Percentiles rank a stretch among this genome's conserved stretches.
Conservation (phyloP, 2,888 invertebrate species). For the Epistrophe grossulariae region DNA sequence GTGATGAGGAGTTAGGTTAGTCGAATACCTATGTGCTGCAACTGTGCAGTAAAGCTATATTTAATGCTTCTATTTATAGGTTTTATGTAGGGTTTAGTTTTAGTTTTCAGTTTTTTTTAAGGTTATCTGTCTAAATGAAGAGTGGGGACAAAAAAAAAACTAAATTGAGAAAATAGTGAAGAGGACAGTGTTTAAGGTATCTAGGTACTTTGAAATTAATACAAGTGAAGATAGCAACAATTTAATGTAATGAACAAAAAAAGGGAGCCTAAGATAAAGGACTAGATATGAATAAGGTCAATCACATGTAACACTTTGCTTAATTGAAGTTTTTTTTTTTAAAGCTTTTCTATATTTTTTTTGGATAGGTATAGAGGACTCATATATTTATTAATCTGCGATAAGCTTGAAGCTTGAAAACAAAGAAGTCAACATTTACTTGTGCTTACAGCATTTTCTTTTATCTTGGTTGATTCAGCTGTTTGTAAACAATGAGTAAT, state of each 20-base stretch:
- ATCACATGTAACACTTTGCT: background rate
- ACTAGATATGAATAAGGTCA: background rate
- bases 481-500: too few relatives aligned
- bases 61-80: constrained; percentile 23
- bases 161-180: constrained; percentile 14
- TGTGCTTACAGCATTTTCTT: too few relatives aligned
- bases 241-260: constrained; percentile 10
- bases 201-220: background rate
- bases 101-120: background rate
- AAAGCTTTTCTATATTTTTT: background rate
- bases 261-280: background rate
- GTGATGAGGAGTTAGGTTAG: constrained; percentile 12
- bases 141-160: background rate
- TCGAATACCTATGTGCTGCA: constrained; percentile 33
- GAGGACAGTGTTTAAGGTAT: background rate
- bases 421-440: too few relatives aligned
- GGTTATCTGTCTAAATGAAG: constrained; percentile 17
- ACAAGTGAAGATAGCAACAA: background rate
- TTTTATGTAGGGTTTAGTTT: constrained; percentile 21
- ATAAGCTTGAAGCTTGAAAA: too few relatives aligned
- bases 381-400: too few relatives aligned
- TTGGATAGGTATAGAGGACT: too few relatives aligned
- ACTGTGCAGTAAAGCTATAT: constrained; percentile 40
- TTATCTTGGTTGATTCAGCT: too few relatives aligned
- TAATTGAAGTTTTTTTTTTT: background rate